These are phyloP conservation scores for Scleropages formosus DNA, from an alignment of 2,797 vertebrate genomes.

Conservation along the genomic window DNA sequence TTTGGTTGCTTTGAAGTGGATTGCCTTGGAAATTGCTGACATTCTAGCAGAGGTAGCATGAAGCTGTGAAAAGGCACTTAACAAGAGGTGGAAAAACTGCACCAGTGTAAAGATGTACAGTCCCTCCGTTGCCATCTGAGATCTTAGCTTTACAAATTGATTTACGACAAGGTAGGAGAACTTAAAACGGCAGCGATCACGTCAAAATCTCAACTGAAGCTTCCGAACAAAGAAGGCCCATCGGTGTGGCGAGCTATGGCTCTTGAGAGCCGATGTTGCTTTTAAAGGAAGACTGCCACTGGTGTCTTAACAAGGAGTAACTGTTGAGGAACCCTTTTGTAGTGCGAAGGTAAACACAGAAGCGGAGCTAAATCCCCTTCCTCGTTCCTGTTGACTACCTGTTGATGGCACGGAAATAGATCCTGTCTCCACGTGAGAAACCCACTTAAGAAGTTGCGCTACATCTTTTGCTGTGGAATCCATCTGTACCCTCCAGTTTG, in stretches of 20 bases:
- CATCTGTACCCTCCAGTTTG: not conserved
- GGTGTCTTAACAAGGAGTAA: not conserved
- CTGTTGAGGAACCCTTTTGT: not conserved
- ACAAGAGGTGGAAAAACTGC: not conserved
- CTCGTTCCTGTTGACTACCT: conserved; percentile 16
- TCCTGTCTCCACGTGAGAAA: not conserved
- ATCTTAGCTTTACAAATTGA: not conserved
- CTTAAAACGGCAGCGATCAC: too few relatives aligned
- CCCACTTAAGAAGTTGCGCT: not conserved
- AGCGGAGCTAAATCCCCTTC: not conserved
- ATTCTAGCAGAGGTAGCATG: not conserved
- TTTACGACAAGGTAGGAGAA: not conserved
- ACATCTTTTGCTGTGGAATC: not conserved
- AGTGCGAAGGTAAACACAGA: conserved; percentile 12
- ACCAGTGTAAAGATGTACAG: not conserved
- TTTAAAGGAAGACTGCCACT: too few relatives aligned
- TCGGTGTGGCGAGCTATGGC: too few relatives aligned
- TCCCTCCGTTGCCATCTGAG: not conserved
- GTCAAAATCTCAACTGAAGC: too few relatives aligned
- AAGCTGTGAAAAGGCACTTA: conserved; percentile 12
- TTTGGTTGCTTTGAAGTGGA: not conserved
- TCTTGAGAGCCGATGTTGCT: too few relatives aligned
- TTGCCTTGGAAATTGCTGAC: conserved; percentile 9
- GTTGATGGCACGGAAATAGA: conserved; percentile 10
- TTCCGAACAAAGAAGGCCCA: too few relatives aligned